phyloP scores from a whole-genome alignment of 2,113 vertebrate genomes.

The Columba livia region DNA sequence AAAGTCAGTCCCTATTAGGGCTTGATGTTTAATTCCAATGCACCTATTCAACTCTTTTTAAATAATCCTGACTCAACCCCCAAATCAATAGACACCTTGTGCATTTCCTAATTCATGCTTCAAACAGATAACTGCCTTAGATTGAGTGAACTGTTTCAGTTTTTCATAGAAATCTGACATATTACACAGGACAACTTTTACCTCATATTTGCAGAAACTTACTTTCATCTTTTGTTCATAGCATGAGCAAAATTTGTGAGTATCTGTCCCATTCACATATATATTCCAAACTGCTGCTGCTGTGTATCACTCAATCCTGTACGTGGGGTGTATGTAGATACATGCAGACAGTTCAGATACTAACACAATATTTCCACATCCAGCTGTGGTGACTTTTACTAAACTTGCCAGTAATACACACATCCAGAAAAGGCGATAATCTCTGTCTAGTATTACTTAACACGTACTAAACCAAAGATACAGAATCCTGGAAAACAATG shows the following conservation, averaged over 20 bases:
- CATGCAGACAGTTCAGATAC: background rate
- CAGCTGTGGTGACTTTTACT: background rate
- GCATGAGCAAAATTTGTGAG: background rate
- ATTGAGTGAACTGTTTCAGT: background rate
- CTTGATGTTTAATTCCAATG: background rate
- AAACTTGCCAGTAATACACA: background rate
- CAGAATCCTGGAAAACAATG: background rate
- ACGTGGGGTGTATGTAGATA: accelerated
- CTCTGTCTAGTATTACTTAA: background rate
- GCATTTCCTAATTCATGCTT: background rate
- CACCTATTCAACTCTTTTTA: background rate
- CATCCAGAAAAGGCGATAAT: background rate
- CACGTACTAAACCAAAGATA: background rate
- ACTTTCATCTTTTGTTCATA: background rate
- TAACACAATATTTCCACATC: background rate
- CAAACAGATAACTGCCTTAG: background rate
- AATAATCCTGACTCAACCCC: background rate
- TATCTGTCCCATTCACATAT: background rate
- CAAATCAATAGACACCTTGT: background rate
- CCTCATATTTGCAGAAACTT: background rate
- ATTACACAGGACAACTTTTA: background rate
- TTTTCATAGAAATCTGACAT: background rate
- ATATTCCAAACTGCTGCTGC: background rate
- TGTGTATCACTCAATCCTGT: background rate
- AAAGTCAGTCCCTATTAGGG: background rate